Evolutionary conservation across 2,797 vertebrate genomes (phyloP).

Genomic region (Thripadectes ignobilis): DNA sequence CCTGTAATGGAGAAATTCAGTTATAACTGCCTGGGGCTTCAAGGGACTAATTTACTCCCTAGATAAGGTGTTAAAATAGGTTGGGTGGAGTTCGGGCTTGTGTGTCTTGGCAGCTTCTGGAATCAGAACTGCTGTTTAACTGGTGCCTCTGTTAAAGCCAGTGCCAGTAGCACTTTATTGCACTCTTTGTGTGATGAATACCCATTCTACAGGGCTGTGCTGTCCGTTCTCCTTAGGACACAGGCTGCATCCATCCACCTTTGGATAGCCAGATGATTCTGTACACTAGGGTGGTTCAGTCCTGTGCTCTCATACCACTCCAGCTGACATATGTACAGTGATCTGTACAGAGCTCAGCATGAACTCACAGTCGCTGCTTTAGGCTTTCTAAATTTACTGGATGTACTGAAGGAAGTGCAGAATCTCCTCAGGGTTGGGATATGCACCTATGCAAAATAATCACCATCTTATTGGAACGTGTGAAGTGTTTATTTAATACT

Average conservation of each 20-base stretch:
- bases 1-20: neutral
- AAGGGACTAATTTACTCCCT: neutral
- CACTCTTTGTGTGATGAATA: neutral
- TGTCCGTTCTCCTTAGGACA: neutral
- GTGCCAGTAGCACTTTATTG: neutral
- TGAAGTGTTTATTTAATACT: neutral
- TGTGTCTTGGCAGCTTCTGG: neutral
- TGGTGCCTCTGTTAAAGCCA: neutral
- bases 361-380: neutral
- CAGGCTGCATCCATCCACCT: neutral
- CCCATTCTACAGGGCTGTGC: neutral
- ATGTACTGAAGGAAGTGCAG: neutral
- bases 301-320: neutral
- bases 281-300: neutral
- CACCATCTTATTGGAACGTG: accelerated
- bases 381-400: neutral
- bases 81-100: neutral
- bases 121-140: neutral
- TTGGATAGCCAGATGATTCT: neutral
- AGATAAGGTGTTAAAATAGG: neutral
- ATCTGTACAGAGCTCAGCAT: neutral
- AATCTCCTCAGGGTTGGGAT: neutral
- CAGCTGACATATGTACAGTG: accelerated
- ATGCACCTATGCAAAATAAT: neutral
- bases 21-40: neutral